Base-by-base conservation (phyloP, 2,888 invertebrate species). In the Pteria penguin region DNA sequence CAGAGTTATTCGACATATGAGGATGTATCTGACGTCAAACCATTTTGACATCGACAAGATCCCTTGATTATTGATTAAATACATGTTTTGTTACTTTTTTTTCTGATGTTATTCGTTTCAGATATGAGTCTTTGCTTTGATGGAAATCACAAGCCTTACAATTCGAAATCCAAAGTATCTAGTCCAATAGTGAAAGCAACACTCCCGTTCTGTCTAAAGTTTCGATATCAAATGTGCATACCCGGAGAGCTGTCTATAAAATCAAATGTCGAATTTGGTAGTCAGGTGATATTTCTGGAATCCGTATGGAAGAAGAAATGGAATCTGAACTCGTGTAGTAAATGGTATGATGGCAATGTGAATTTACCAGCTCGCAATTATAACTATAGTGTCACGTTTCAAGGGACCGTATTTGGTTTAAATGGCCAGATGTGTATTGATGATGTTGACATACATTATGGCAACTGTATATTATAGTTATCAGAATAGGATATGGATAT, bases 191-290 rank as follows among this genome's bases (percentile, higher is more conserved):
- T 45, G 8, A 14, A 8, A 14, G 18, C 45, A 18, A 14, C 45
- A 14, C 45, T 45, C 45, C 45, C 63, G 4, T 36, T 33, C 63
- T 63, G 63, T 36, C 24, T 63, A 22, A 63, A 45, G 36, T 33
- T 63, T 36, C 33, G 63, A 11, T 63, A 63, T 31, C 32, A 63
- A 63, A 63, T 63, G 36, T 63, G 63, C 26, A 22, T n/a, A 1
- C 26, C 32, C 8, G 45, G 33, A 22, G 24, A 11, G 4, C 24
- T 63, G 27, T 63, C 63, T 36, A 24, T 63, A 11, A 33, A 63
- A 4, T 36, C 63, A 45, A 45, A 45, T 45, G 45, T 45, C 18
- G 45, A 45, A 45, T 45, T 45, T 45, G 45, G 18, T 45, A 8
- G 18, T 14, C 45, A 45, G 8, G 45, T 45, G 45, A 45, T 45